Conservation (phyloP, 2,113 vertebrate genomes). For the Aramus guarauna region DNA sequence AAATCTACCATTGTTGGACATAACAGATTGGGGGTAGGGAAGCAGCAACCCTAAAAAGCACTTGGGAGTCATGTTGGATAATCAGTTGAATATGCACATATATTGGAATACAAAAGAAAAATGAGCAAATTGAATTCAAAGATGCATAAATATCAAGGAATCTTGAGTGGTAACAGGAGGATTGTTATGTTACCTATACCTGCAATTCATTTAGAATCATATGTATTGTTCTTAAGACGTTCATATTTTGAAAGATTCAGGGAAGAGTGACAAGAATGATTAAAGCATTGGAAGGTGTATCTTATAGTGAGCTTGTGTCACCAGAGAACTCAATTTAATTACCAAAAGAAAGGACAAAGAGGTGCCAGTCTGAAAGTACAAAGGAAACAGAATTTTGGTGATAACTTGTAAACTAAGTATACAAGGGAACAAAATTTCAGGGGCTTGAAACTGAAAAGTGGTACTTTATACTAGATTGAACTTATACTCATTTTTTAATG, state of each 20-base stretch:
- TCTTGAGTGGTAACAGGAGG: background rate
- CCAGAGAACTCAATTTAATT: background rate
- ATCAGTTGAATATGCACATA: background rate
- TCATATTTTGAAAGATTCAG: background rate
- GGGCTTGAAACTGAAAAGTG: background rate
- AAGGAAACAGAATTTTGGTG: background rate
- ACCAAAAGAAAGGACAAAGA: background rate
- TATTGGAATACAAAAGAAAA: background rate
- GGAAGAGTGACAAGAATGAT: background rate
- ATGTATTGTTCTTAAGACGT: background rate
- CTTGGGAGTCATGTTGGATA: background rate
- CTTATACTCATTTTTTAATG: background rate
- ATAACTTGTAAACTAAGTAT: background rate
- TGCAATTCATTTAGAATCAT: background rate
- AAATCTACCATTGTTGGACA: background rate
- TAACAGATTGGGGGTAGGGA: background rate
- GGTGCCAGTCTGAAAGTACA: background rate
- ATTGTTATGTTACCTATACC: background rate
- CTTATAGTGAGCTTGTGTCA: background rate
- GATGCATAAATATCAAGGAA: background rate
- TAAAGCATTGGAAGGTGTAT: background rate
- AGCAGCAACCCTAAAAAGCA: background rate
- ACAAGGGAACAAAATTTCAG: background rate
- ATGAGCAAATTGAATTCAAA: background rate
- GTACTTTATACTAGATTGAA: background rate